Percentiles rank a stretch among this genome's conserved stretches.
Evolutionary conservation across 2,888 invertebrate species (phyloP).

Genomic region (Thelaira solivaga): DNA sequence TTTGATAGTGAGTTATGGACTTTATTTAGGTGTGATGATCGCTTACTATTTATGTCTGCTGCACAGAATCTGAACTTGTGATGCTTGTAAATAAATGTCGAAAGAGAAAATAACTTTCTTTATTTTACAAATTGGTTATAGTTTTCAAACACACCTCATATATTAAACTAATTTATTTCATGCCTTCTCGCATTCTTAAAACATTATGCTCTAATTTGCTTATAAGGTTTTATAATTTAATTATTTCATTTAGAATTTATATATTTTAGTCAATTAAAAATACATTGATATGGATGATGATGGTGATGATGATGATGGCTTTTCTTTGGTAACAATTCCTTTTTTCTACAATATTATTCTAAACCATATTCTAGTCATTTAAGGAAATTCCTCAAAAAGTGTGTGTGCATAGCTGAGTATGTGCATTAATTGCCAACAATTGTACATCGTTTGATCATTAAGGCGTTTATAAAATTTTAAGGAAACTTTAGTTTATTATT

Average conservation of each 20-base stretch:
- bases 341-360: not conserved
- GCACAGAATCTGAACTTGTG: too few relatives aligned
- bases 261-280: not conserved
- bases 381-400: slow-evolving; percentile 5
- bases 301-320: not conserved
- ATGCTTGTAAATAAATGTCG: too few relatives aligned
- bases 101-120: too few relatives aligned
- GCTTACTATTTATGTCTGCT: too few relatives aligned
- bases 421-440: slow-evolving; percentile 20
- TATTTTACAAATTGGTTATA: too few relatives aligned
- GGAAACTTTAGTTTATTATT: not conserved
- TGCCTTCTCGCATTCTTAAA: not conserved
- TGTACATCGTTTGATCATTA: slow-evolving; percentile 12
- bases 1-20: too few relatives aligned
- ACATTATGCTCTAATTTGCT: not conserved
- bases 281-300: not conserved
- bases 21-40: too few relatives aligned
- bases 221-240: not conserved
- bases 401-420: too few relatives aligned
- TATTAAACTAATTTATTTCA: not conserved
- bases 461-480: slow-evolving; percentile 29
- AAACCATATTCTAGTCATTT: not conserved
- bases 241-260: not conserved
- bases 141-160: too few relatives aligned
- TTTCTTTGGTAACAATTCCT: not conserved